phyloP scores from a whole-genome alignment of 2,797 vertebrate species.

The Anableps anableps region DNA sequence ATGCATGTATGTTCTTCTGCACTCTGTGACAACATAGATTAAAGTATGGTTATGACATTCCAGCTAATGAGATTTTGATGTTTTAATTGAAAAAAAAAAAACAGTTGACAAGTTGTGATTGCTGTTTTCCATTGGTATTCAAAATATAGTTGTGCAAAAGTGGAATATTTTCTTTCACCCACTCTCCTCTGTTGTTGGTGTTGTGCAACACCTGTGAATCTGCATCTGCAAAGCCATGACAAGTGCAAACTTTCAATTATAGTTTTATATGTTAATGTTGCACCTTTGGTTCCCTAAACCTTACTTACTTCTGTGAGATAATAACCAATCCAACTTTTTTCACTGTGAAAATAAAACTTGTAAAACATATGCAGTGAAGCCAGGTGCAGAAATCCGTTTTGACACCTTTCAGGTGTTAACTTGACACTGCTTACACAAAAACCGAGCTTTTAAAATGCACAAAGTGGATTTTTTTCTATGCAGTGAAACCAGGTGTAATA shows the following conservation, averaged over 20 bases:
- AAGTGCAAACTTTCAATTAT: neutral
- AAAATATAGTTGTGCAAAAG: neutral
- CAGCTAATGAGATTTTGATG: neutral
- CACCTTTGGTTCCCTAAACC: neutral
- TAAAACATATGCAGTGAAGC: neutral
- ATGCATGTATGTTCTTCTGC: neutral
- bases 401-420: neutral
- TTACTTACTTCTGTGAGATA: neutral
- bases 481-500: neutral
- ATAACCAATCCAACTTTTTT: neutral
- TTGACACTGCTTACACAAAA: neutral
- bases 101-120: neutral
- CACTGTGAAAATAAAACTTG: neutral
- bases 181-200: neutral
- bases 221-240: neutral
- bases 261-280: neutral
- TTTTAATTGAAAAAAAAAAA: neutral
- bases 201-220: neutral
- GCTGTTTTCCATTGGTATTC: neutral
- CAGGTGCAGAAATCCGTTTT: constrained; percentile 2
- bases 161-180: neutral
- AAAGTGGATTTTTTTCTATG: neutral
- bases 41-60: neutral
- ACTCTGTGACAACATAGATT: neutral
- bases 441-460: neutral